A percentile compares a stretch with the other conserved stretches of the same genome.
Evolutionary conservation across 2,888 invertebrate species (phyloP).

Genomic region (Hirtodrosophila confusa): DNA sequence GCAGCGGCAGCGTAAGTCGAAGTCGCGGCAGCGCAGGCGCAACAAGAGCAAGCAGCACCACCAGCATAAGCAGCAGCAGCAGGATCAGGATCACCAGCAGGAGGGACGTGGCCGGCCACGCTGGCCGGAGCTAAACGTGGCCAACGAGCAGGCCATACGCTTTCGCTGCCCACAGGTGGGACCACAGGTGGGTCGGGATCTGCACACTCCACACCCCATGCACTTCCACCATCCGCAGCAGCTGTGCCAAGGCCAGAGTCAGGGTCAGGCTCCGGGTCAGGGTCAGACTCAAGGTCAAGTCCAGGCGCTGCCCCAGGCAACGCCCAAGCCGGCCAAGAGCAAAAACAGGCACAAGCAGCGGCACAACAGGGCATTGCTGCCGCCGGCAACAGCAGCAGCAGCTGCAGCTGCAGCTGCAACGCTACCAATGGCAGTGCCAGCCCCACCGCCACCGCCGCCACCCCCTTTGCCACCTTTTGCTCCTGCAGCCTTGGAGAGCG

Average conservation of each 20-base stretch:
- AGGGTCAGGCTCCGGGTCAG: conserved; percentile 5
- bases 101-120: conserved; percentile 31
- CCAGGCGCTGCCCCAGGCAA: conserved; percentile 29
- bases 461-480: conserved; percentile 18
- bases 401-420: conserved; percentile 23
- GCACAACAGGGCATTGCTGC: conserved; percentile 16
- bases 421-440: conserved; percentile 13
- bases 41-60: conserved; percentile 61
- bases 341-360: conserved; percentile 37
- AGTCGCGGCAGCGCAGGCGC: conserved; percentile 68
- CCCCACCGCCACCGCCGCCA: conserved; percentile 30
- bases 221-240: conserved; percentile 82
- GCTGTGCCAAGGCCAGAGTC: conserved; percentile 51
- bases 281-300: too few relatives aligned
- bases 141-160: conserved; percentile 81
- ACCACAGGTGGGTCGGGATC: conserved; percentile 78
- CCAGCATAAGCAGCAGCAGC: conserved; percentile 34
- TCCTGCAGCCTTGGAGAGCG: neutral
- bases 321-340: conserved; percentile 34
- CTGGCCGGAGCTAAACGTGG: conserved; percentile 72
- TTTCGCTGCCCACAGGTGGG: conserved; percentile 83
- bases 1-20: conserved; percentile 46
- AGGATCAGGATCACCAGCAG: conserved; percentile 36
- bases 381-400: conserved; percentile 15
- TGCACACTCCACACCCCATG: conserved; percentile 73